These are phyloP conservation scores for Silurus meridionalis DNA, from an alignment of 2,113 vertebrate species.

Conservation along the genomic window DNA sequence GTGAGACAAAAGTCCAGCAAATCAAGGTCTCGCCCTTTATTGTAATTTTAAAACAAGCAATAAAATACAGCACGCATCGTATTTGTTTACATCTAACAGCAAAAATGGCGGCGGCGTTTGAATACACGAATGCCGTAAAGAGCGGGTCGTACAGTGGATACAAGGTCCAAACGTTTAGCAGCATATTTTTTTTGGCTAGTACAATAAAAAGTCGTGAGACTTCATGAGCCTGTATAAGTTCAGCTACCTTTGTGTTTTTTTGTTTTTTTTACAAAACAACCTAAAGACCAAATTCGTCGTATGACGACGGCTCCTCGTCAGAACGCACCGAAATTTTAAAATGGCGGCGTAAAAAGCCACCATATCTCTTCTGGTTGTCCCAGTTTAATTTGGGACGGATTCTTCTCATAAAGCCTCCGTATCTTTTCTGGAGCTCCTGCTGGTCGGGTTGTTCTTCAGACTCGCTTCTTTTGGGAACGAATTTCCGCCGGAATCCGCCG, in stretches of 20 bases:
- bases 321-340: slow-evolving; percentile 90
- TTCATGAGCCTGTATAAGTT: slow-evolving; percentile 60
- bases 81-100: slow-evolving; percentile 55
- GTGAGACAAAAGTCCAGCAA: slow-evolving; percentile 40
- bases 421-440: slow-evolving; percentile 90
- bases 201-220: slow-evolving; percentile 39
- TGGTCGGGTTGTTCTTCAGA: slow-evolving; percentile 59
- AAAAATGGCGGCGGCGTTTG: slow-evolving; percentile 46
- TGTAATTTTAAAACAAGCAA: slow-evolving; percentile 70
- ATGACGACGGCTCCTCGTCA: slow-evolving; percentile 80
- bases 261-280: not conserved
- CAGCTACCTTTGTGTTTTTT: slow-evolving; percentile 17
- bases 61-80: slow-evolving; percentile 30
- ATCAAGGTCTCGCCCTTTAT: slow-evolving; percentile 55
- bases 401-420: slow-evolving; percentile 92
- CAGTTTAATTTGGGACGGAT: slow-evolving; percentile 92
- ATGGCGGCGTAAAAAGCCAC: slow-evolving; percentile 89
- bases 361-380: slow-evolving; percentile 95
- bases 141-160: slow-evolving; percentile 18
- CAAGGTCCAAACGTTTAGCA: slow-evolving; percentile 26
- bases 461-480: slow-evolving; percentile 79
- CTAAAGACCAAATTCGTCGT: slow-evolving; percentile 77
- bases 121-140: slow-evolving; percentile 33
- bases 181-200: slow-evolving; percentile 21
- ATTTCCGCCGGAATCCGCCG: slow-evolving; percentile 85